Base-by-base conservation (phyloP, 2,113 vertebrate species). In the Microcebus jonahi region DNA sequence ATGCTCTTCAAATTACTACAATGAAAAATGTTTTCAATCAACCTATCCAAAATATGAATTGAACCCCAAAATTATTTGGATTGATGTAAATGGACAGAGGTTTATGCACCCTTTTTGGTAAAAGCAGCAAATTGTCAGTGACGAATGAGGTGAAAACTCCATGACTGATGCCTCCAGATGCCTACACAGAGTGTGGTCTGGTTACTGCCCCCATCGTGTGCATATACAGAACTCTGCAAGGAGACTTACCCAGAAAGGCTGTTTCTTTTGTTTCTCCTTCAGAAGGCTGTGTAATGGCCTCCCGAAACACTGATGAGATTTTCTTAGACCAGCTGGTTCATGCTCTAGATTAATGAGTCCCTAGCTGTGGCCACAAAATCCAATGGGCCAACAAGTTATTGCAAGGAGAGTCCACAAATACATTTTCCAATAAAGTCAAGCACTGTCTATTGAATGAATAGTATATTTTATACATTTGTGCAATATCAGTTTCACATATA, bases 81-180 rank as follows among this genome's bases (percentile, higher is more conserved):
- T 95, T 96, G 93, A 98, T 98, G 10, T 94, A 94, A 96, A 89
- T 83, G 50, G 75, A 97, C 87, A 97, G 85, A 98, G 79, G 76
- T 93, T 93, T 92, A 96, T 59, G 86, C 98, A 94, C 84, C 23
- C 94, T 96, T 97, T 97, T 92, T 90, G 94, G 87, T 85, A 90
- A 90, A n/a, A 88, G 92, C 55, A 96, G 82, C n/a, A 89, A 94
- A 95, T 91, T 8, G 59, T 96, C 95, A 95, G 45, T 97, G 96
- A 97, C 75, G 4, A n/a, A 97, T 95, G 95, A 98, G 57, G 96
- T 92, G 23, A 90, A 89, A 98, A 95, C 91, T 81, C 31, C 45
- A 81, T 90, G 92, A 86, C 71, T 93, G 87, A 96, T 95, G 90
- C 27, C 27, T 76, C 89, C 39, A 81, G 53, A 93, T 96, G 75